Conservation (phyloP, 2,888 invertebrate genomes). For the Microctonus brassicae region DNA sequence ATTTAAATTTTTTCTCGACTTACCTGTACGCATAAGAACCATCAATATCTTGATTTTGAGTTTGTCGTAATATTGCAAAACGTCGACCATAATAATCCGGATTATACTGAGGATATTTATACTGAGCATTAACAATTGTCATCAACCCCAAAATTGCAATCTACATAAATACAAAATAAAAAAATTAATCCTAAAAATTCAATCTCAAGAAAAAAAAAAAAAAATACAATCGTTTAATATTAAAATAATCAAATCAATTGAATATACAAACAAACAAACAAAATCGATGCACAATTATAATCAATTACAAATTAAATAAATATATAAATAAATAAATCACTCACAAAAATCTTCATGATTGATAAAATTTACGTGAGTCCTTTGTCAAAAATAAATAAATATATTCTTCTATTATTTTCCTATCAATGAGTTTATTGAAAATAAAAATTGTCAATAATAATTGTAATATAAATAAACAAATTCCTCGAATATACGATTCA, state of each 20-base stretch:
- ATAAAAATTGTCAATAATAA: too few relatives aligned
- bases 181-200: not conserved
- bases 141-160: slow-evolving; percentile 51
- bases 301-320: not conserved
- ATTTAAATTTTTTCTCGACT: slow-evolving; percentile 39
- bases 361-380: not conserved
- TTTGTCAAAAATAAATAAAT: not conserved
- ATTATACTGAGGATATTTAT: slow-evolving; percentile 52
- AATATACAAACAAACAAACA: not conserved
- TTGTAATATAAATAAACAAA: too few relatives aligned
- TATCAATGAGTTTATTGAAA: too few relatives aligned
- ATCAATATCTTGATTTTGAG: slow-evolving; percentile 62
- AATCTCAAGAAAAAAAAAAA: not conserved
- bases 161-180: slow-evolving; percentile 39
- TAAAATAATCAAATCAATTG: not conserved
- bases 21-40: slow-evolving; percentile 67
- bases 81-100: slow-evolving; percentile 58
- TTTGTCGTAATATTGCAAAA: slow-evolving; percentile 64
- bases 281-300: not conserved
- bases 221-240: not conserved
- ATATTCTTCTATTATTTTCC: not conserved
- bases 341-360: slow-evolving; percentile 60
- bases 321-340: slow-evolving; percentile 41
- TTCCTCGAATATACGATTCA: too few relatives aligned
- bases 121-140: slow-evolving; percentile 52